A percentile compares a stretch with the other conserved stretches of the same genome.
Evolutionary conservation across 2,113 vertebrate species (phyloP).

Genomic region (Microtus ochrogaster): DNA sequence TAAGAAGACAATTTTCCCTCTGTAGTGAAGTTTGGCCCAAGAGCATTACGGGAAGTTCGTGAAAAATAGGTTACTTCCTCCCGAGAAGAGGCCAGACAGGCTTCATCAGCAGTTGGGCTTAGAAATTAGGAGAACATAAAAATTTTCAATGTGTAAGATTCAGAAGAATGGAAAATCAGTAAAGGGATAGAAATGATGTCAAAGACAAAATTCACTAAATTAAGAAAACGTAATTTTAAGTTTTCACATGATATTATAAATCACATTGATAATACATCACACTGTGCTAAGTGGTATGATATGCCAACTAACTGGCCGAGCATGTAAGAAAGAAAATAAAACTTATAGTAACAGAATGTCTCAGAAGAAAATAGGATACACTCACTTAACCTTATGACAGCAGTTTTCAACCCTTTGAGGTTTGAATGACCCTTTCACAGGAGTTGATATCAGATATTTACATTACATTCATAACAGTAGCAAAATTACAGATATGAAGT

Average conservation of each 20-base stretch:
- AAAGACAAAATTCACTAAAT: constrained; percentile 8
- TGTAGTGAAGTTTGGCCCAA: constrained; percentile 7
- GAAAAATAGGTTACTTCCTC: not conserved
- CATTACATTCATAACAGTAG: not conserved
- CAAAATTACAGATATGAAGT: not conserved
- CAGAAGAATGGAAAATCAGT: not conserved
- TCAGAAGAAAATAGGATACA: constrained; percentile 16
- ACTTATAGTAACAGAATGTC: not conserved
- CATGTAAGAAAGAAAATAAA: constrained; percentile 23
- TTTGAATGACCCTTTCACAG: not conserved
- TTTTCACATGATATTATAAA: not conserved
- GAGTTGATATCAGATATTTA: not conserved
- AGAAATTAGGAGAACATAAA: constrained; percentile 9
- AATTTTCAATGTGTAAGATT: not conserved
- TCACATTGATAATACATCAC: not conserved
- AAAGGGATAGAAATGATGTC: not conserved
- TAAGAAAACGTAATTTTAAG: too few relatives aligned
- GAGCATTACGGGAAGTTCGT: not conserved
- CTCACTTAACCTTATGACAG: not conserved
- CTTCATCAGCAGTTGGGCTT: not conserved
- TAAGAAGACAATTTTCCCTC: not conserved
- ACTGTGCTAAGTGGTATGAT: not conserved
- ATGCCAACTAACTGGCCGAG: not conserved
- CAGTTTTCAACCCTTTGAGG: not conserved
- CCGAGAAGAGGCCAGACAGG: not conserved